Evolutionary conservation across 1,140 invertebrate genomes (phyloP).

Genomic region (Orchesella cincta): DNA sequence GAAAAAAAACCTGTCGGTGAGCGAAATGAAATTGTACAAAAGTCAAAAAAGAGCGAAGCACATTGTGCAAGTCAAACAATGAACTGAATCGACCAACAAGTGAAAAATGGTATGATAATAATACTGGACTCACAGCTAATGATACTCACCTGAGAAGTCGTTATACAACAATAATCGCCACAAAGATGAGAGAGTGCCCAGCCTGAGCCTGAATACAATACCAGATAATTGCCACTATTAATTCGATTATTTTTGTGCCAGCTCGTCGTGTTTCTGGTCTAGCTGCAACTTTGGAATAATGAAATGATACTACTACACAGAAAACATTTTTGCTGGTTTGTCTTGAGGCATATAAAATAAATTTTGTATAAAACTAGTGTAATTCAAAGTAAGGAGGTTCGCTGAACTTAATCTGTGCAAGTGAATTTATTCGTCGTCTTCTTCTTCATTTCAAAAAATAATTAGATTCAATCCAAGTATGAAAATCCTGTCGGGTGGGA

Average conservation of each 20-base stretch:
- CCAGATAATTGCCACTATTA: conserved; percentile 21
- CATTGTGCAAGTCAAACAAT: too few species aligned
- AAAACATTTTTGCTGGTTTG: too few species aligned
- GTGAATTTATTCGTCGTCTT: background rate
- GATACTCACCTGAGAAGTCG: conserved; percentile 20
- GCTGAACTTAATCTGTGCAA: background rate
- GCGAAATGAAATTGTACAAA: too few species aligned
- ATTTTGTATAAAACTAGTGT: too few species aligned
- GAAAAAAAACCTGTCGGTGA: background rate
- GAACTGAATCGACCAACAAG: background rate
- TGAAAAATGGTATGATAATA: background rate
- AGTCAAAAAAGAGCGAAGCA: too few species aligned
- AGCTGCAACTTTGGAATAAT: too few species aligned
- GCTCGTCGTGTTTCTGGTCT: too few species aligned
- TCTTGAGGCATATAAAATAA: too few species aligned
- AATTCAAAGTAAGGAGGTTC: background rate
- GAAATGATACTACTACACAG: too few species aligned
- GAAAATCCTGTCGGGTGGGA: background rate
- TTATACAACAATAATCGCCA: conserved; percentile 15
- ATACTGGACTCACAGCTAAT: conserved; percentile 26
- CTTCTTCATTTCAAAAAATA: background rate
- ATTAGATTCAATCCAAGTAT: background rate
- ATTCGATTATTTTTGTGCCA: conserved; percentile 10
- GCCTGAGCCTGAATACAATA: background rate
- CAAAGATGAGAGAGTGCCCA: background rate